phyloP scores from a whole-genome alignment of 2,113 vertebrate genomes.

The Mormyrus lacerda region DNA sequence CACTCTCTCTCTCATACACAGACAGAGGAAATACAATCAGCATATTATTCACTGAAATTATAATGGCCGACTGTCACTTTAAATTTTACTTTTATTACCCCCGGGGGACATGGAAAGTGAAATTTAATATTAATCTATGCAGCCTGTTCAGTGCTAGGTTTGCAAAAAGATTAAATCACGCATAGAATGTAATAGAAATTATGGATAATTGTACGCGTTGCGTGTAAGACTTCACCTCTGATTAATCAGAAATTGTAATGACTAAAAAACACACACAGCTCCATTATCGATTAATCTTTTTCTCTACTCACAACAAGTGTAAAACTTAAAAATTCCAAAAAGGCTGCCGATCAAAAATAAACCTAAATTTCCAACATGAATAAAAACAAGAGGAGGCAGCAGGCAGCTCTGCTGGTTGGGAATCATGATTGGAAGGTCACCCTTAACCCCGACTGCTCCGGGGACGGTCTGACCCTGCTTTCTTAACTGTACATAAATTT shows the following conservation, averaged over 20 bases:
- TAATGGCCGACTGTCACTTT: neutral
- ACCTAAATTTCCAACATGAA: neutral
- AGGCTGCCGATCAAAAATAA: neutral
- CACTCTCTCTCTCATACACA: neutral
- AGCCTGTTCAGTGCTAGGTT: neutral
- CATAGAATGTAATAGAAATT: neutral
- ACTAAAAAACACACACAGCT: neutral
- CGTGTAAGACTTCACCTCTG: neutral
- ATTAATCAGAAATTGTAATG: neutral
- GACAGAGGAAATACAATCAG: neutral
- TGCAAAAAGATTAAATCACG: neutral
- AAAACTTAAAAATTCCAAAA: neutral
- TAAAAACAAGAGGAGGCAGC: neutral
- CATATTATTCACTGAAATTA: neutral
- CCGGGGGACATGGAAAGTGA: neutral
- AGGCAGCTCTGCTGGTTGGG: neutral
- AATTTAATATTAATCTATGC: neutral
- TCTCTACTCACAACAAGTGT: neutral
- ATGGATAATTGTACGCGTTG: neutral
- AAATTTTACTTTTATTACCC: neutral
- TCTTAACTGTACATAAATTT: neutral
- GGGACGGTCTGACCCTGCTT: neutral
- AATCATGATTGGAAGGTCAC: neutral
- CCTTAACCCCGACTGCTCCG: neutral
- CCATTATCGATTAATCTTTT: neutral